Evolutionary conservation across 2,113 vertebrate genomes (phyloP).

Genomic region (Delphinus delphis): DNA sequence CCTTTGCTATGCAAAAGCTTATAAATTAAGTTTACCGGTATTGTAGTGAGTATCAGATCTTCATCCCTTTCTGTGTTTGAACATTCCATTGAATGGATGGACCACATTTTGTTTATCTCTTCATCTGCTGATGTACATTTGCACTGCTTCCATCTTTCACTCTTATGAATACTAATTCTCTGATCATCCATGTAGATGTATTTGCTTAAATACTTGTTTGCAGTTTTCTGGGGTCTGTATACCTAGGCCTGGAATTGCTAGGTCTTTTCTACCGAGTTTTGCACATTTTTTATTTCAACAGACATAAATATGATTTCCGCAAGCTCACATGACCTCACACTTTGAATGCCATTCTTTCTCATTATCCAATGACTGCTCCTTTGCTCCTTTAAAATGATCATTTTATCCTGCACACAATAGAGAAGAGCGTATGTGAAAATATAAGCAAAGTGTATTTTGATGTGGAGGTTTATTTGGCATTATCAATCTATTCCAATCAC

Average conservation of each 20-base stretch:
- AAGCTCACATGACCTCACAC: fast-evolving
- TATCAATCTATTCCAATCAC: not conserved
- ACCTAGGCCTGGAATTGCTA: too few species aligned
- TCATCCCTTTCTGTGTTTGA: not conserved
- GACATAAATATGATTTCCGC: not conserved
- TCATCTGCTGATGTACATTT: too few species aligned
- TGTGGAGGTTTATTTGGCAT: not conserved
- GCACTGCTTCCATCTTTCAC: not conserved
- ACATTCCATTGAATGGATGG: fast-evolving
- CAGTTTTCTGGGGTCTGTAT: not conserved
- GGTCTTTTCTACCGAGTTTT: not conserved
- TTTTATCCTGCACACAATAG: fast-evolving
- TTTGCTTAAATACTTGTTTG: not conserved
- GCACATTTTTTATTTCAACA: not conserved
- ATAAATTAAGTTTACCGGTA: too few species aligned
- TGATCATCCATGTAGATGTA: fast-evolving
- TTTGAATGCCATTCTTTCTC: not conserved
- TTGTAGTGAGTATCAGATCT: not conserved
- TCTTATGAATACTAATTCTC: fast-evolving
- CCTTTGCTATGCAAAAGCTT: too few species aligned
- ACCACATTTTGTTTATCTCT: fast-evolving
- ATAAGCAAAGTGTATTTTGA: not conserved
- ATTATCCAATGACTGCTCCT: fast-evolving
- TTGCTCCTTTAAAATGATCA: fast-evolving
- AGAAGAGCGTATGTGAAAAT: not conserved